phyloP scores from a whole-genome alignment of 2,888 invertebrate species.

The Metallyticus violacea region DNA sequence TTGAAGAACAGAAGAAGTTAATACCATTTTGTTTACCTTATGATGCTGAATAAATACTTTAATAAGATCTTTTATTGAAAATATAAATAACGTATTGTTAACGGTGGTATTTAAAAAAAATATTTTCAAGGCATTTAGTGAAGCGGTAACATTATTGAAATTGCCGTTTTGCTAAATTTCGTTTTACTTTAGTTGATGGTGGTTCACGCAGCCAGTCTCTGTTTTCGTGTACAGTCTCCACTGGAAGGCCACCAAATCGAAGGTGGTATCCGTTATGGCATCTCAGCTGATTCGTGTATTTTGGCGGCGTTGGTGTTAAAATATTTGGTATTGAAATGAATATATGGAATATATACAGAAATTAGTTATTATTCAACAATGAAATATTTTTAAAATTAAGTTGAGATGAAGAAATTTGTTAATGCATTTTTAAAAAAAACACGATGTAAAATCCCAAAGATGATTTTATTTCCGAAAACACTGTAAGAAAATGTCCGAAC shows the following conservation, averaged over 20 bases:
- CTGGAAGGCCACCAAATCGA: neutral
- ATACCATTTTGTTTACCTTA: no score
- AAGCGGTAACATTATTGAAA: no score
- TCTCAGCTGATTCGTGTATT: slow-evolving; percentile 7
- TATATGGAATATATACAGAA: neutral
- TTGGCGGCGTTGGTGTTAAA: slow-evolving; percentile 1
- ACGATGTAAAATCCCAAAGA: neutral
- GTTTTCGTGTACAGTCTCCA: neutral
- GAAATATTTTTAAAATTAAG: neutral
- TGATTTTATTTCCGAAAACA: neutral
- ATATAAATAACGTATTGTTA: no score
- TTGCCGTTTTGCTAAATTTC: neutral
- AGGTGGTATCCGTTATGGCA: neutral
- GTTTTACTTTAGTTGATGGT: no score
- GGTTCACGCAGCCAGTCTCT: neutral
- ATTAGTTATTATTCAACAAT: neutral
- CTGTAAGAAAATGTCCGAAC: neutral
- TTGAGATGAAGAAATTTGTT: neutral
- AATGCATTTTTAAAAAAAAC: neutral
- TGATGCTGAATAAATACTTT: no score
- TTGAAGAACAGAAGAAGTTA: no score
- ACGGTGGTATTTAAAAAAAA: no score
- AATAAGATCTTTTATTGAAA: no score
- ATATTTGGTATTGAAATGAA: neutral
- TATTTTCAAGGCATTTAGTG: no score